Evolutionary conservation across 35 echinoderm and acorn worm genomes (phyloP).

Genomic region (Amphiura filiformis): DNA sequence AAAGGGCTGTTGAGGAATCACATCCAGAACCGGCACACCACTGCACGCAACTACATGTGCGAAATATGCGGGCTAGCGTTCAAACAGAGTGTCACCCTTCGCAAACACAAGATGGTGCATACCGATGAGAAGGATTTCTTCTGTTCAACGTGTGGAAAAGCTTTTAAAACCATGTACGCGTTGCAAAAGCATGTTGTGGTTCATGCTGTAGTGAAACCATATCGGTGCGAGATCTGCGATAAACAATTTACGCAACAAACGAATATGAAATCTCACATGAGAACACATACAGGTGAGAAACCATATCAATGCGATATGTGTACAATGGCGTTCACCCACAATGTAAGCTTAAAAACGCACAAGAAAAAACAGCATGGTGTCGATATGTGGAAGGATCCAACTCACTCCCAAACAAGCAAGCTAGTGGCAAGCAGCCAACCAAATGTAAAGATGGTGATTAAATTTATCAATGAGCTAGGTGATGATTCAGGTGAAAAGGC

Average conservation of each 20-base stretch:
- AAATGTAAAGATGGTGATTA: too few relatives aligned
- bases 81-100: constrained; percentile 9
- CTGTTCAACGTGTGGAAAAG: constrained; percentile 50
- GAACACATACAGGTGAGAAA: constrained; percentile 62
- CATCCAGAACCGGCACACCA: not conserved
- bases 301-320: constrained; percentile 67
- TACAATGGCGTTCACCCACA: constrained; percentile 50
- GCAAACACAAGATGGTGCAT: constrained; percentile 18
- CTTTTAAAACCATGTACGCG: constrained; percentile 36
- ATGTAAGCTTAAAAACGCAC: constrained; percentile 73
- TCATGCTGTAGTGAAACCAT: constrained; percentile 45
- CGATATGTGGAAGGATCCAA: constrained; percentile 52
- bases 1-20: not conserved
- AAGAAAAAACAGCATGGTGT: constrained; percentile 62
- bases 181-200: constrained; percentile 45
- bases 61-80: constrained; percentile 24
- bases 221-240: constrained; percentile 53
- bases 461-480: too few relatives aligned
- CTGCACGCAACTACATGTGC: constrained; percentile 19
- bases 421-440: too few relatives aligned
- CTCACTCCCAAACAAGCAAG: not conserved
- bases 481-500: too few relatives aligned
- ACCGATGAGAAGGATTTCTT: constrained; percentile 9
- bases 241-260: constrained; percentile 52
- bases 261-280: constrained; percentile 63